Conservation (phyloP, 2,888 invertebrate genomes). For the Coenonympha glycerion region DNA sequence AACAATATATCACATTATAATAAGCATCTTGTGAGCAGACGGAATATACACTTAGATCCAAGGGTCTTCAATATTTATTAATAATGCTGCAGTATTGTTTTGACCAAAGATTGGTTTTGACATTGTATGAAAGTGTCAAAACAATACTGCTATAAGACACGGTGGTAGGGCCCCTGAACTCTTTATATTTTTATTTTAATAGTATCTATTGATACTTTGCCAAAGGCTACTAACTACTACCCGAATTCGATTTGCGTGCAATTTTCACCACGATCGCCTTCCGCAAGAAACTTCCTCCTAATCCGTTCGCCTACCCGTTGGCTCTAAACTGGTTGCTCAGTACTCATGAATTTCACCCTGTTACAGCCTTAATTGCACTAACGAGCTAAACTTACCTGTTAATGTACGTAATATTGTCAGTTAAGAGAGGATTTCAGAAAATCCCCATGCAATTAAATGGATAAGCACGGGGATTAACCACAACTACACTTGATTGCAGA, state of each 20-base stretch:
- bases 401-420: conserved; percentile 5
- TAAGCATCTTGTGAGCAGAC: too few relatives aligned
- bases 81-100: too few relatives aligned
- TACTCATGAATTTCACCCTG: background rate
- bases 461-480: background rate
- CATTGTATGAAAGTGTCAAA: too few relatives aligned
- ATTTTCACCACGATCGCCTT: background rate
- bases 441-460: background rate
- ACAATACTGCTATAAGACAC: too few relatives aligned
- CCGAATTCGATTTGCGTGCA: background rate
- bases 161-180: too few relatives aligned
- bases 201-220: too few relatives aligned
- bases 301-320: background rate
- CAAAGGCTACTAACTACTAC: too few relatives aligned
- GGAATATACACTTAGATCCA: too few relatives aligned
- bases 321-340: background rate
- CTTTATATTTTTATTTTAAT: too few relatives aligned
- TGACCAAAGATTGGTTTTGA: too few relatives aligned
- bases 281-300: background rate
- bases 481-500: background rate
- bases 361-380: background rate
- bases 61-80: too few relatives aligned
- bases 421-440: background rate
- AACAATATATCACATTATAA: too few relatives aligned
- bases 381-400: conserved; percentile 3